Conservation (phyloP, 2,797 vertebrate species). For the Heliangelus exortis region DNA sequence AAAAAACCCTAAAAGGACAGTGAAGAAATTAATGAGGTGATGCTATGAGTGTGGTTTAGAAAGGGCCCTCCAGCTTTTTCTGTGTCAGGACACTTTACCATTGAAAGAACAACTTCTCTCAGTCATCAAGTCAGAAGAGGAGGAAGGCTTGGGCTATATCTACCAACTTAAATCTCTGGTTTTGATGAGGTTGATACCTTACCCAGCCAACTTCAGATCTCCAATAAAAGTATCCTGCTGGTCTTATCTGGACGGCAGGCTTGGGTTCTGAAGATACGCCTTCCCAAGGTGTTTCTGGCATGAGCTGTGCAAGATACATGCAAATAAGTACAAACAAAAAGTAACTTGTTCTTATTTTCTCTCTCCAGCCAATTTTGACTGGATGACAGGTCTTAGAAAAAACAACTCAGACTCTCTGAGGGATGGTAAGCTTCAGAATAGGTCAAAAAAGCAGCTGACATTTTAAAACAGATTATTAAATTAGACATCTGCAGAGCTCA, state of each 20-base stretch:
- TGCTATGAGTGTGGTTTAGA: background rate
- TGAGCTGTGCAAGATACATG: background rate
- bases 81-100: background rate
- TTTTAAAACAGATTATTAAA: conserved; percentile 70
- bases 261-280: conserved; percentile 6
- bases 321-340: conserved; percentile 42
- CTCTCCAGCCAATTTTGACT: conserved; percentile 46
- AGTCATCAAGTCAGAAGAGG: conserved; percentile 38
- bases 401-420: conserved; percentile 52
- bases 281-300: background rate
- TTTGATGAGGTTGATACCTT: conserved; percentile 1
- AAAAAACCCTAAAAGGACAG: background rate
- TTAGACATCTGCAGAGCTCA: conserved; percentile 43
- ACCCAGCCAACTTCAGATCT: conserved; percentile 3
- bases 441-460: conserved; percentile 51
- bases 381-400: conserved; percentile 19
- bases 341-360: background rate
- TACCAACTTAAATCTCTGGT: conserved; percentile 29
- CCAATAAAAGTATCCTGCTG: background rate
- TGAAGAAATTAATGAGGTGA: background rate
- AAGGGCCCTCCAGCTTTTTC: background rate
- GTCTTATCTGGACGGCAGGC: conserved; percentile 3
- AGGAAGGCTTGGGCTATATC: conserved; percentile 25
- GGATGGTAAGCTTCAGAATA: conserved; percentile 38
- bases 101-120: conserved; percentile 25